These are phyloP conservation scores for Stichodactyla mertensii DNA, from an alignment of 64 coral and sea anemone species.

Conservation along the genomic window DNA sequence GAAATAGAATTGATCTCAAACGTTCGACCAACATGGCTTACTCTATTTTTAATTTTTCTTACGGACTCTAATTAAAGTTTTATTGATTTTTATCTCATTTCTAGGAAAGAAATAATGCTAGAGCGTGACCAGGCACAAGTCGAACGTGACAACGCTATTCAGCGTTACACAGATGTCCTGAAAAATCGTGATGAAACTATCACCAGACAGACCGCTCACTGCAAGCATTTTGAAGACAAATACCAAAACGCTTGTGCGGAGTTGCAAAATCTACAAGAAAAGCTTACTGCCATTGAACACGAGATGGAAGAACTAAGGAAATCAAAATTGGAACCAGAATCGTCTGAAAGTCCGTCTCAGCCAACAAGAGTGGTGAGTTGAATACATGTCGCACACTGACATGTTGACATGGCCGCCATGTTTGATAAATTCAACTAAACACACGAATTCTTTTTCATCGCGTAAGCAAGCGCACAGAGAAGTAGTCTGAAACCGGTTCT, in stretches of 20 bases:
- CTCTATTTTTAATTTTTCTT: too few relatives aligned
- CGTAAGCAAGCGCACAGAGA: too few relatives aligned
- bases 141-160: slow-evolving; percentile 46
- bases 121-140: slow-evolving; percentile 40
- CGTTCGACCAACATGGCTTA: too few relatives aligned
- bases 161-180: slow-evolving; percentile 26
- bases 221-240: slow-evolving; percentile 32
- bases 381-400: too few relatives aligned
- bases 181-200: slow-evolving; percentile 45
- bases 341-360: not conserved
- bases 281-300: slow-evolving; percentile 1
- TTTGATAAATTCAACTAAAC: too few relatives aligned
- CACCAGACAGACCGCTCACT: slow-evolving; percentile 33
- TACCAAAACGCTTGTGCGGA: slow-evolving; percentile 30
- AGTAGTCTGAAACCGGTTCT: too few relatives aligned
- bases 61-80: too few relatives aligned
- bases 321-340: slow-evolving; percentile 30
- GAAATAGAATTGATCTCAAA: too few relatives aligned
- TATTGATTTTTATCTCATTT: not conserved
- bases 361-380: not conserved
- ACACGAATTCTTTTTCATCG: too few relatives aligned
- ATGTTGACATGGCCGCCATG: too few relatives aligned
- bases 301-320: slow-evolving; percentile 48
- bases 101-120: slow-evolving; percentile 45
- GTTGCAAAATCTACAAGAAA: not conserved